phyloP scores from a whole-genome alignment of 30 jellyfish, hydroid and myxozoan genomes.

The Mastigias papua region DNA sequence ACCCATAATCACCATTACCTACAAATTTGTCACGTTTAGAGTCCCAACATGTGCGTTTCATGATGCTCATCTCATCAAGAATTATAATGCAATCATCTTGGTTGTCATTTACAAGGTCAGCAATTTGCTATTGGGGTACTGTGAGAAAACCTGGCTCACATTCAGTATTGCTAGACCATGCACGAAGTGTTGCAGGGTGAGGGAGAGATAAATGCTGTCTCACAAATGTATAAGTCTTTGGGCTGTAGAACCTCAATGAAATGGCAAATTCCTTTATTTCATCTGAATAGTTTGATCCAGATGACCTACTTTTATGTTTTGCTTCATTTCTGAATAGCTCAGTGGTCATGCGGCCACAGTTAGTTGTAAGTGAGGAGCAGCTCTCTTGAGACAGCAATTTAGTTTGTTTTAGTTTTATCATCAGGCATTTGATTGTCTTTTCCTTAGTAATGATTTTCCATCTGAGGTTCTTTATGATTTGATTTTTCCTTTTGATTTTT shows the following conservation, averaged over 20 bases:
- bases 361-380: background rate
- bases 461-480: background rate
- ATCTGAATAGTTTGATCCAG: background rate
- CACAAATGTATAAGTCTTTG: slow-evolving; percentile 17
- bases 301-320: background rate
- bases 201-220: slow-evolving; percentile 10
- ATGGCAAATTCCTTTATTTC: slow-evolving; percentile 51
- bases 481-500: no score
- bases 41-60: slow-evolving; percentile 33
- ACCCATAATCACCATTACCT: slow-evolving; percentile 48
- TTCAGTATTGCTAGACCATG: slow-evolving; percentile 43
- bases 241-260: slow-evolving; percentile 35
- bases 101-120: background rate
- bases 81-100: slow-evolving; percentile 16
- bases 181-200: slow-evolving; percentile 45
- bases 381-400: background rate
- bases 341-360: slow-evolving; percentile 5
- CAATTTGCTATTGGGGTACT: background rate
- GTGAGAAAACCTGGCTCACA: slow-evolving; percentile 61
- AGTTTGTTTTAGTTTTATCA: background rate
- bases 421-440: slow-evolving; percentile 6
- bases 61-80: slow-evolving; percentile 50
- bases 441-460: background rate
- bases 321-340: background rate
- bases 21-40: slow-evolving; percentile 39